Evolutionary conservation across 2,797 vertebrate genomes (phyloP).

Genomic region (Acestrorhynchus altus): DNA sequence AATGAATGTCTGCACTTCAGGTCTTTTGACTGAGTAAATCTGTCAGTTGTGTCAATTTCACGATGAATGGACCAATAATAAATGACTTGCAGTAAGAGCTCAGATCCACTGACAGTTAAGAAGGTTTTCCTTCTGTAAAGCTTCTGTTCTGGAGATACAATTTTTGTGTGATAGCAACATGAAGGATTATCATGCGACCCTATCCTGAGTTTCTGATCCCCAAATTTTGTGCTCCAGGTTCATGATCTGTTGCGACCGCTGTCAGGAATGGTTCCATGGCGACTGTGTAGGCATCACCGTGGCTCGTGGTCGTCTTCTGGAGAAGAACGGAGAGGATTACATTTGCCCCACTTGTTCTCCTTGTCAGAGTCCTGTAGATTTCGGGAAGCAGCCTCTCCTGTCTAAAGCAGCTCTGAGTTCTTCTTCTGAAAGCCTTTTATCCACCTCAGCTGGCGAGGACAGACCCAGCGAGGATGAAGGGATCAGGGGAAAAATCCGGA

Average conservation of each 20-base stretch:
- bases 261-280: constrained; percentile 93
- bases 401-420: constrained; percentile 48
- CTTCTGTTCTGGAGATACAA: too few species aligned
- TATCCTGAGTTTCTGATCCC: too few species aligned
- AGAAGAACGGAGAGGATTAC: constrained; percentile 86
- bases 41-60: too few species aligned
- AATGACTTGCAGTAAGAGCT: too few species aligned
- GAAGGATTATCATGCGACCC: too few species aligned
- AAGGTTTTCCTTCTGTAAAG: too few species aligned
- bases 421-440: constrained; percentile 62
- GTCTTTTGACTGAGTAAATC: too few species aligned
- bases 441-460: constrained; percentile 72
- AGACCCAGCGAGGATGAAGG: constrained; percentile 75
- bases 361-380: constrained; percentile 62
- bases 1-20: too few species aligned
- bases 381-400: constrained; percentile 42
- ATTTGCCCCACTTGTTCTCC: constrained; percentile 87
- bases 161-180: too few species aligned
- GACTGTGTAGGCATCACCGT: constrained; percentile 90
- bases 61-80: too few species aligned
- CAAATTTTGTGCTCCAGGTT: constrained; percentile 76
- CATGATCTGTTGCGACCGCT: constrained; percentile 94
- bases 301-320: constrained; percentile 80
- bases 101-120: too few species aligned
- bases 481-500: constrained; percentile 86